phyloP scores from a whole-genome alignment of 2,888 invertebrate species.

The Thecophora atra region DNA sequence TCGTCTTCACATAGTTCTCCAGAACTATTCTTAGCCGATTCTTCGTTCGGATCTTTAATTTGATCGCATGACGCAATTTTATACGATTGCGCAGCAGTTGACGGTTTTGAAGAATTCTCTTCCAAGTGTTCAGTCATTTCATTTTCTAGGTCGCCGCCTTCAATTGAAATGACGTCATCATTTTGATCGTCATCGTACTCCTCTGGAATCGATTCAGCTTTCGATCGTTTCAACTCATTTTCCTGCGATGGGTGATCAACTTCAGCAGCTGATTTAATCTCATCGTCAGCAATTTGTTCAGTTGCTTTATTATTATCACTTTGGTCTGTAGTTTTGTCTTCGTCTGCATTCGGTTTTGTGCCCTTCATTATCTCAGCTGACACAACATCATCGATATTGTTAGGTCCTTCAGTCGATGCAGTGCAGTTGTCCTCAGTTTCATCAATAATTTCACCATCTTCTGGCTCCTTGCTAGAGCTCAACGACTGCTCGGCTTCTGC shows the following conservation, averaged over 20 bases:
- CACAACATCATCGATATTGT: not conserved
- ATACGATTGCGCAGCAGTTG: constrained; percentile 26
- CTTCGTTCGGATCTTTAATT: not conserved
- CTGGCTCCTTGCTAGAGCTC: constrained; percentile 38
- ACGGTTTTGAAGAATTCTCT: constrained; percentile 46
- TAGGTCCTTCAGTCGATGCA: constrained; percentile 16
- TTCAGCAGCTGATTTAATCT: not conserved
- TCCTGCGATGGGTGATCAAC: no score
- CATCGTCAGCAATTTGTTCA: not conserved
- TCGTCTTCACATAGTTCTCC: constrained; percentile 47
- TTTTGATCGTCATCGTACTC: constrained; percentile 62
- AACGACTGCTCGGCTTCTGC: not conserved
- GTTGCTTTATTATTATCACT: not conserved
- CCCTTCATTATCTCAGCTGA: not conserved
- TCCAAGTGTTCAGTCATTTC: constrained; percentile 64
- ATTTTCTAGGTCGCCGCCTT: constrained; percentile 62
- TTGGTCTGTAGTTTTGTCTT: not conserved
- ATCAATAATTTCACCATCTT: constrained; percentile 46
- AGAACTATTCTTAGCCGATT: constrained; percentile 24
- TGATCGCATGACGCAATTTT: constrained; percentile 46
- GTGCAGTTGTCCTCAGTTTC: not conserved
- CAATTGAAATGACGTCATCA: constrained; percentile 65
- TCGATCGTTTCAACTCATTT: not conserved
- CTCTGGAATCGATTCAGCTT: constrained; percentile 34
- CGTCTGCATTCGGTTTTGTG: not conserved